Evolutionary conservation across 2,113 vertebrate species (phyloP), one percentile per base, ranked within the genome.

Genomic region (Brachyistius frenatus): DNA sequence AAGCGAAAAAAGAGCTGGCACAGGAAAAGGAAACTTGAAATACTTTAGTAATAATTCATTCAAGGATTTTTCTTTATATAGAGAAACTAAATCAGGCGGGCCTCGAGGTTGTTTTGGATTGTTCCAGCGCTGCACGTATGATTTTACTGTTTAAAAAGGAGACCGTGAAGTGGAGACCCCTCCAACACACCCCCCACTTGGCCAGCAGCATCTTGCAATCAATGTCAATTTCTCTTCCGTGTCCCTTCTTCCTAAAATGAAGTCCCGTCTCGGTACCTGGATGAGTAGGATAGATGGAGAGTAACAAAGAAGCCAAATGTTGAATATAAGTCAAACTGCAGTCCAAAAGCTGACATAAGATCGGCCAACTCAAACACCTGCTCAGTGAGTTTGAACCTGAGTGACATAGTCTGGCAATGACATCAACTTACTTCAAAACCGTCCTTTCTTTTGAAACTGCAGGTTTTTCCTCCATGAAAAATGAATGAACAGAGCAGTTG

Each of bases 351-450:
- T 79, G 81, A 85, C 83, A 78, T 76, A 52, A 73, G 70, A 53
- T 58, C 30, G 33, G 78, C 85, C 88, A 87, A 87, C 37, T 78
- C 81, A 86, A 87, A 88, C 86, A 89, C 57, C 65, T 74, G 86
- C 69, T 81, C 55, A 6, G 65, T 73, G 66, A 80, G 66, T 83
- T 78, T 76, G 37, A 85, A 70, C 56, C 78, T 63, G 58, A 70
- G 61, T 58, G 68, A 72, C 78, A 78, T 80, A 70, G 66, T 83
- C 68, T 69, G 73, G 66, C 11, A 70, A 78, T 90, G 52, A 74
- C 71, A 78, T 86, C 73, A 84, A 66, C 57, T n/a, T 4, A 10
- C 72, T 70, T 74, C 14, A 77, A 64, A 78, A 75, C 30, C 36
- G 4, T 10, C 60, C 3, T 32, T 46, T 14, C 37, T 64, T 68